Evolutionary conservation across 2,888 invertebrate genomes (phyloP).

Genomic region (Clanis bilineata): DNA sequence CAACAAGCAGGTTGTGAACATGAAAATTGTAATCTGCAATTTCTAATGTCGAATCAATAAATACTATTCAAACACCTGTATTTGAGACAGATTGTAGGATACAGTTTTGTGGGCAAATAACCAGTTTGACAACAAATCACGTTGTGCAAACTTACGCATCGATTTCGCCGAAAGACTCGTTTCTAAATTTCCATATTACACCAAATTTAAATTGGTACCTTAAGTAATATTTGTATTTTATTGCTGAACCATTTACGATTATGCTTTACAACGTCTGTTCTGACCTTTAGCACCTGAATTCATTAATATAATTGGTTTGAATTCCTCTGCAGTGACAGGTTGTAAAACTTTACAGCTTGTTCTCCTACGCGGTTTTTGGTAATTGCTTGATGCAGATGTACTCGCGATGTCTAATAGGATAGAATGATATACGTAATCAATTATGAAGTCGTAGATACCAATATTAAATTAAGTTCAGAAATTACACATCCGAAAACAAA

Average conservation of each 20-base stretch:
- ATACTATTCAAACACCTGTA: neutral
- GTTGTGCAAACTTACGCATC: constrained; percentile 5
- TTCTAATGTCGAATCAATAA: constrained; percentile 5
- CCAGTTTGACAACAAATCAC: neutral
- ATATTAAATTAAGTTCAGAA: neutral
- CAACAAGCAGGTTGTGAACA: neutral
- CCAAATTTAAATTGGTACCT: constrained; percentile 1
- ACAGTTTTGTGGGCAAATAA: neutral
- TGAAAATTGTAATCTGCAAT: neutral
- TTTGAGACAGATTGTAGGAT: constrained; percentile 2
- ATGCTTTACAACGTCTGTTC: constrained; percentile 31
- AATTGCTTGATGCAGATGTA: neutral
- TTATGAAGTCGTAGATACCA: neutral
- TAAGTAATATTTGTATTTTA: constrained; percentile 7
- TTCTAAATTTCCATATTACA: constrained; percentile 11
- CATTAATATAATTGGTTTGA: constrained; percentile 33
- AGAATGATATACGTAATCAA: neutral
- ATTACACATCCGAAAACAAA: neutral
- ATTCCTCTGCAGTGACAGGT: constrained; percentile 25
- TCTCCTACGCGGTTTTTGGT: constrained; percentile 4
- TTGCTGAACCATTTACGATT: constrained; percentile 28
- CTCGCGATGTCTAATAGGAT: neutral
- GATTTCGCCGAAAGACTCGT: neutral
- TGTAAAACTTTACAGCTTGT: constrained; percentile 19
- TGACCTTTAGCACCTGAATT: constrained; percentile 30